These are phyloP conservation scores for Crematogaster levior DNA, from an alignment of 2,888 invertebrate species.

Conservation along the genomic window DNA sequence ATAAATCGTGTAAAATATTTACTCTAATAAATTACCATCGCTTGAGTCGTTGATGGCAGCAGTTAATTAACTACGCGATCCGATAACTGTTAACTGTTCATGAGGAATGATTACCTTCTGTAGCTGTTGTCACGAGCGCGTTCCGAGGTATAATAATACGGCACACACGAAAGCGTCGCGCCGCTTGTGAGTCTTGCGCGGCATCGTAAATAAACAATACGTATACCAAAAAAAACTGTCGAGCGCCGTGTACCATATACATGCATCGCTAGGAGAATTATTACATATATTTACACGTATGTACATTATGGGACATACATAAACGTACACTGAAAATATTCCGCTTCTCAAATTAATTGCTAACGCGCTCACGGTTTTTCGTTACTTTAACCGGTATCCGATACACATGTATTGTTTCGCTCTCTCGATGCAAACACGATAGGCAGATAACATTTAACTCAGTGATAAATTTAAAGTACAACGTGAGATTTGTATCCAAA, in stretches of 20 bases:
- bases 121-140: not conserved
- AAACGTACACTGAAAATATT: not conserved
- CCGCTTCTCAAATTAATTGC: not conserved
- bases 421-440: not conserved
- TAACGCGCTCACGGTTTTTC: not conserved
- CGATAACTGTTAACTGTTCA: conserved; percentile 8
- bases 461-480: not conserved
- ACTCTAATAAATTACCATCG: not conserved
- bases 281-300: not conserved
- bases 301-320: not conserved
- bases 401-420: not conserved
- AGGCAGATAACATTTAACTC: not conserved
- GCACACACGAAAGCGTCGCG: not conserved
- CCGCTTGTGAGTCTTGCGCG: not conserved
- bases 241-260: not conserved
- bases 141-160: not conserved
- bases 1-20: conserved; percentile 14
- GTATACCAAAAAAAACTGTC: not conserved
- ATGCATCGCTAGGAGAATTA: not conserved
- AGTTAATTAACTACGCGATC: not conserved
- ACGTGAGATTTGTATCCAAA: not conserved
- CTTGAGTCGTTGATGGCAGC: not conserved
- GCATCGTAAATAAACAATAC: not conserved
- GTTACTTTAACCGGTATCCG: not conserved
- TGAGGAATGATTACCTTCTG: not conserved